These are phyloP conservation scores for Philopotamus ludificatus DNA, from an alignment of 1,140 invertebrate genomes.

Conservation along the genomic window DNA sequence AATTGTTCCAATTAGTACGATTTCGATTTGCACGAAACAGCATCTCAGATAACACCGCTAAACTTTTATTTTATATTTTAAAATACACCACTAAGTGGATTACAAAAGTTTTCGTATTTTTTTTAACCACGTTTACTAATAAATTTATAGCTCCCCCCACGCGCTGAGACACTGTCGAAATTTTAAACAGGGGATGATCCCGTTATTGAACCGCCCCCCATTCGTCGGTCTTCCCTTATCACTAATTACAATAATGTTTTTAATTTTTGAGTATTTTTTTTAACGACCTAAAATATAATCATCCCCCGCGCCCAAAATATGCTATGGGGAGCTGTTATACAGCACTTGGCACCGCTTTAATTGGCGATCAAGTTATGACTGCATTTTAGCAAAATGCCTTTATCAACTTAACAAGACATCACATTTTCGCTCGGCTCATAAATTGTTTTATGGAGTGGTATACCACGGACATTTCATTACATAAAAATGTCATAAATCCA, in stretches of 20 bases:
- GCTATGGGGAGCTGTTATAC: slow-evolving; percentile 33
- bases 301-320: slow-evolving; percentile 28
- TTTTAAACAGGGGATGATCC: too few relatives aligned
- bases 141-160: too few relatives aligned
- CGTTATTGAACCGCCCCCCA: not conserved
- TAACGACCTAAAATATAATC: slow-evolving; percentile 19
- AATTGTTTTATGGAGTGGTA: slow-evolving; percentile 28
- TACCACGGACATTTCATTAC: slow-evolving; percentile 17
- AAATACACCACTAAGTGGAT: too few relatives aligned
- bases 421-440: slow-evolving; percentile 15
- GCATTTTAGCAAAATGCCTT: slow-evolving; percentile 16
- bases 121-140: too few relatives aligned
- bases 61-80: too few relatives aligned
- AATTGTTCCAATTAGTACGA: too few relatives aligned
- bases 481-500: slow-evolving; percentile 22
- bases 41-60: too few relatives aligned
- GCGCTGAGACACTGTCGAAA: too few relatives aligned
- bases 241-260: slow-evolving; percentile 38
- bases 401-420: slow-evolving; percentile 22
- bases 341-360: slow-evolving; percentile 14
- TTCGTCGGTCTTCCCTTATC: not conserved
- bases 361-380: slow-evolving; percentile 28
- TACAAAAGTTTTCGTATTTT: too few relatives aligned
- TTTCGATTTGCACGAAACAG: too few relatives aligned
- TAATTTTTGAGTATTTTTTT: slow-evolving; percentile 33